Percentiles rank a stretch among this genome's conserved stretches.
These are phyloP conservation scores for Coronaproctus castanopsis DNA, from an alignment of 2,888 invertebrate species.

Conservation along the genomic window DNA sequence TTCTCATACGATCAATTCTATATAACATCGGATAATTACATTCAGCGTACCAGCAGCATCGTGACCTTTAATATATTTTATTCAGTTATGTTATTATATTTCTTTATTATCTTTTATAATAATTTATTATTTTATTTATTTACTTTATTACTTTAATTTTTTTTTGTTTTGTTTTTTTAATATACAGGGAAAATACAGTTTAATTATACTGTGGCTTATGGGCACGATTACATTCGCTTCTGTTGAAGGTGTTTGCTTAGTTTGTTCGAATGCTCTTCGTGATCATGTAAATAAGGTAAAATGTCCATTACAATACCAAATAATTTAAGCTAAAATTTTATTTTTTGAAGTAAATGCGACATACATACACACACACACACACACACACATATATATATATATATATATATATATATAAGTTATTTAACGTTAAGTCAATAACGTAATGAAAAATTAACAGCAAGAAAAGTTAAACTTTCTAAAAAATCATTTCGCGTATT, in stretches of 20 bases:
- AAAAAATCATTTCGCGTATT: too few relatives aligned
- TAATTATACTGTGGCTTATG: conserved; percentile 57
- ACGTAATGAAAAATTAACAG: too few relatives aligned
- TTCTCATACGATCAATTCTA: too few relatives aligned
- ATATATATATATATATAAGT: too few relatives aligned
- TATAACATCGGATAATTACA: too few relatives aligned
- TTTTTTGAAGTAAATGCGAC: too few relatives aligned
- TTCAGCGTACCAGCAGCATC: too few relatives aligned
- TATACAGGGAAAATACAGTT: conserved; percentile 49
- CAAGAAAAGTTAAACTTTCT: too few relatives aligned
- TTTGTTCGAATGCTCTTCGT: conserved; percentile 57
- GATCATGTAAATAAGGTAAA: conserved; percentile 63
- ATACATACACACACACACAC: too few relatives aligned
- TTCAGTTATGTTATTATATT: neutral
- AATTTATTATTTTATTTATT: neutral
- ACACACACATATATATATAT: neutral
- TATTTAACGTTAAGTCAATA: too few relatives aligned
- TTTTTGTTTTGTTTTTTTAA: neutral
- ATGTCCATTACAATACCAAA: conserved; percentile 13
- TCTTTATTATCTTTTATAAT: neutral
- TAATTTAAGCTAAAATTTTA: neutral
- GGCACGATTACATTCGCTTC: conserved; percentile 63
- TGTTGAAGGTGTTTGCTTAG: conserved; percentile 57
- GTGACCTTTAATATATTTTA: too few relatives aligned
- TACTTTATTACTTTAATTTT: neutral